Evolutionary conservation across 2,113 vertebrate genomes (phyloP).

Genomic region (Scophthalmus maximus): DNA sequence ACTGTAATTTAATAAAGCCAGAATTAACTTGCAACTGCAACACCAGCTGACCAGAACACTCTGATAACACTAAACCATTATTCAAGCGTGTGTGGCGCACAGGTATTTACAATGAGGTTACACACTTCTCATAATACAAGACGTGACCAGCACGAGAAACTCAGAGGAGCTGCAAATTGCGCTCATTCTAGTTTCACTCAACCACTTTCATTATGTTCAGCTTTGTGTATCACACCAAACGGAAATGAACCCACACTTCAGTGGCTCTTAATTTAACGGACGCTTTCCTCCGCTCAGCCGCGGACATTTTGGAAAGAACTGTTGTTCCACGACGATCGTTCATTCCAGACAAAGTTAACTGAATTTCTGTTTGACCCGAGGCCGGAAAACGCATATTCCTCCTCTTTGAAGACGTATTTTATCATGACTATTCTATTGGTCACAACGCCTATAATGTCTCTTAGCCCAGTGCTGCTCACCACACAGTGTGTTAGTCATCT

Average conservation of each 20-base stretch:
- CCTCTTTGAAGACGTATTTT: neutral
- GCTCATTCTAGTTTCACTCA: slow-evolving; percentile 32
- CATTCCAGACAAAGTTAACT: slow-evolving; percentile 12
- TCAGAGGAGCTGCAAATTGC: slow-evolving; percentile 13
- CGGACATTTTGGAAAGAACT: too few relatives aligned
- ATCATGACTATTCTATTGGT: neutral
- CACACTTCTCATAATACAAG: neutral
- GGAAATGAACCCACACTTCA: slow-evolving; percentile 42
- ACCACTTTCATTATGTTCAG: slow-evolving; percentile 18
- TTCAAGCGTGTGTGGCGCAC: slow-evolving; percentile 2
- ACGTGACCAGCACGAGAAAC: neutral
- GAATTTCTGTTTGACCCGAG: neutral
- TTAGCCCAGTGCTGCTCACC: too few relatives aligned
- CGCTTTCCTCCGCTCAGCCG: neutral
- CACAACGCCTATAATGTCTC: neutral
- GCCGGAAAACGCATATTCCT: too few relatives aligned
- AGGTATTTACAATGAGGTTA: slow-evolving; percentile 26
- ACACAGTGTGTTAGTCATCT: neutral
- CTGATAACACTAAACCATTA: slow-evolving; percentile 2
- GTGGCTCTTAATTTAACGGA: slow-evolving; percentile 41
- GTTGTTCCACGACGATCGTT: slow-evolving; percentile 2
- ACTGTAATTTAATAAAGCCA: slow-evolving; percentile 23
- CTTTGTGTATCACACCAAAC: slow-evolving; percentile 10
- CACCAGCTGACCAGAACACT: slow-evolving; percentile 16
- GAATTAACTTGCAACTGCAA: slow-evolving; percentile 12